Conservation (phyloP, 2,888 invertebrate genomes). For the Argyra leucocephala region DNA sequence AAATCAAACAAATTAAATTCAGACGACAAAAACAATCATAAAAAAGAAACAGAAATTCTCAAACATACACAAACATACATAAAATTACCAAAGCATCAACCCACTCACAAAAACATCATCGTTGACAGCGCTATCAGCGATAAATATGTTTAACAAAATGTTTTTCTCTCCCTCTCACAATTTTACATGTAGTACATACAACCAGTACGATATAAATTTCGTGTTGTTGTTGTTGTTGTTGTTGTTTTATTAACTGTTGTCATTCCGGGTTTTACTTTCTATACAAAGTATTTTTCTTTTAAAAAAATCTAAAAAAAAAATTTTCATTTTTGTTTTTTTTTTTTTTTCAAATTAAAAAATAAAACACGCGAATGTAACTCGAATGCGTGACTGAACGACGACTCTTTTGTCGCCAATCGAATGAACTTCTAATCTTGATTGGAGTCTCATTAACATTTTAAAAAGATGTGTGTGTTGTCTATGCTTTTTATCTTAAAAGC, state of each 20-base stretch:
- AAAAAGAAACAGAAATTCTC: too few relatives aligned
- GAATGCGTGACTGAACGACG: slow-evolving; percentile 1
- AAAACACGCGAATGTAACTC: slow-evolving; percentile 1
- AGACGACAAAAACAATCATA: not conserved
- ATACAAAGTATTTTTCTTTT: too few relatives aligned
- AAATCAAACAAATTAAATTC: not conserved
- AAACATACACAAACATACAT: too few relatives aligned
- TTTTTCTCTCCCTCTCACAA: not conserved
- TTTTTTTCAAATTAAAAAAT: not conserved
- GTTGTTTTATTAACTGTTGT: too few relatives aligned
- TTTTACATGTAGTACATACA: too few relatives aligned
- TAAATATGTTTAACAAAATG: slow-evolving; percentile 6
- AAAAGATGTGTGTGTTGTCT: slow-evolving; percentile 17
- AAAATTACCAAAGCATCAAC: not conserved
- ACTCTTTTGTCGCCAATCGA: slow-evolving; percentile 19
- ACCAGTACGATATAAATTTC: too few relatives aligned
- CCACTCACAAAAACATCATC: not conserved
- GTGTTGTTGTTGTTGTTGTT: too few relatives aligned
- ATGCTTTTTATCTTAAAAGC: slow-evolving; percentile 32
- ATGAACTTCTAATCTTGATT: slow-evolving; percentile 23
- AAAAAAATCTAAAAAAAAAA: not conserved
- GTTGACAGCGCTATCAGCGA: slow-evolving; percentile 3
- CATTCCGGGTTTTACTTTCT: too few relatives aligned
- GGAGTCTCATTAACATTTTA: slow-evolving; percentile 28
- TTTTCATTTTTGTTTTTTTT: not conserved